These are phyloP conservation scores for Bufo gargarizans DNA, from an alignment of 2,113 vertebrate genomes.

Conservation along the genomic window DNA sequence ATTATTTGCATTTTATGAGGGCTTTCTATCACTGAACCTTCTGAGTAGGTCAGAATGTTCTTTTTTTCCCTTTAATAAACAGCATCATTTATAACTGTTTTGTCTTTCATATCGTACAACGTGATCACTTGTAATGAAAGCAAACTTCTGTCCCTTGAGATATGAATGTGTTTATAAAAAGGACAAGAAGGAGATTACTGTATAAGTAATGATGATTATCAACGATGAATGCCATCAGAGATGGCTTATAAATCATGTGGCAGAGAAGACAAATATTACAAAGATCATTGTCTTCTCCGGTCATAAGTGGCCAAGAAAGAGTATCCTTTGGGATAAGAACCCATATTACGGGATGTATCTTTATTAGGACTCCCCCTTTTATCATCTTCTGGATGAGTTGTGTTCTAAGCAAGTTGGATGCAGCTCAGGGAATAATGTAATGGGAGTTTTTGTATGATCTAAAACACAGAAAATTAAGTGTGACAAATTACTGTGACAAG, in stretches of 20 bases:
- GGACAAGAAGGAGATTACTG: conserved; percentile 57
- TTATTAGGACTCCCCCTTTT: conserved; percentile 44
- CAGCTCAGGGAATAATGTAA: conserved; percentile 32
- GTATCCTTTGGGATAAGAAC: conserved; percentile 49
- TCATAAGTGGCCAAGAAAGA: conserved; percentile 46
- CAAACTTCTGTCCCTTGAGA: conserved; percentile 53
- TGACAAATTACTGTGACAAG: conserved; percentile 55
- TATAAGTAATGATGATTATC: conserved; percentile 59
- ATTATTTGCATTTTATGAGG: conserved; percentile 17
- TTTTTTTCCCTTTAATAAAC: conserved; percentile 3
- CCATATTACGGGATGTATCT: conserved; percentile 31
- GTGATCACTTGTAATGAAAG: conserved; percentile 43
- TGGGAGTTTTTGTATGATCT: conserved; percentile 38
- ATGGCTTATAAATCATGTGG: conserved; percentile 49
- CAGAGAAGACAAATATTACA: conserved; percentile 27
- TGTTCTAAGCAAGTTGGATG: conserved; percentile 28
- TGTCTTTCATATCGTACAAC: conserved; percentile 10
- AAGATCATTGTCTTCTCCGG: conserved; percentile 54
- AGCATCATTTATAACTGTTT: conserved; percentile 35
- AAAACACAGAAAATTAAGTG: conserved; percentile 51
- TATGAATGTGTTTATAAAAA: conserved; percentile 50
- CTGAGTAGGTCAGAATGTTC: conserved; percentile 23
- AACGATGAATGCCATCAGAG: conserved; percentile 38
- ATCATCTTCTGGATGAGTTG: conserved; percentile 50
- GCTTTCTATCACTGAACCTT: conserved; percentile 6